Evolutionary conservation across 2,113 vertebrate species (phyloP).

Genomic region (Paradisaea rubra): DNA sequence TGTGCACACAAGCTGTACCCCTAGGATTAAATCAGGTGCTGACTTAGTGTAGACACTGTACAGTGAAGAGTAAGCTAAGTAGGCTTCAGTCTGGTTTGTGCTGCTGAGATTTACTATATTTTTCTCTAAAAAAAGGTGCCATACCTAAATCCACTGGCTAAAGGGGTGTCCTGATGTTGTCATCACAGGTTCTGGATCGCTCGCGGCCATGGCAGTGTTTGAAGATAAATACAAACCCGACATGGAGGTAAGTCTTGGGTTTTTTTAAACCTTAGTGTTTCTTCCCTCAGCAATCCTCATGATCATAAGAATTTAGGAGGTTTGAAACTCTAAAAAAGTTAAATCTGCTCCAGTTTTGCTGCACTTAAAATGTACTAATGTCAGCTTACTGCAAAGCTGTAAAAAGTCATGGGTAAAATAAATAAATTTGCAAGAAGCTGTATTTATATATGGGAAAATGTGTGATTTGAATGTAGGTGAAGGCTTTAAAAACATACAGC

Average conservation of each 20-base stretch:
- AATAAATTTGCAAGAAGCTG: background rate
- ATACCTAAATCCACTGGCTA: background rate
- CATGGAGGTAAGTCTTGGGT: slow-evolving; percentile 80
- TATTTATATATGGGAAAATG: background rate
- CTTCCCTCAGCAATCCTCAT: background rate
- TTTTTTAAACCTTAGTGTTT: background rate
- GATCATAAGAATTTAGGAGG: background rate
- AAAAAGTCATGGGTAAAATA: background rate
- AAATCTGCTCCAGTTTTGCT: background rate
- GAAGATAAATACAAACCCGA: slow-evolving; percentile 91
- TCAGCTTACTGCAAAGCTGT: background rate
- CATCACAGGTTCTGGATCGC: slow-evolving; percentile 86
- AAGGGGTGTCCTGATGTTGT: background rate
- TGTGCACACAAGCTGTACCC: background rate
- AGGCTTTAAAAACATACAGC: background rate
- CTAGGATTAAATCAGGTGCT: background rate
- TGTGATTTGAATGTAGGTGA: background rate
- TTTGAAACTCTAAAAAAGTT: background rate
- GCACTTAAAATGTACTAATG: background rate
- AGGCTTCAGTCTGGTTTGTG: background rate
- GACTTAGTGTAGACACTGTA: background rate
- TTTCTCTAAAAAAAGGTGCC: background rate
- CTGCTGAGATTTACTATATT: background rate
- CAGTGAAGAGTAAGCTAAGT: background rate
- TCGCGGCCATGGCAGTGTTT: slow-evolving; percentile 97